Evolutionary conservation across 2,113 vertebrate species (phyloP).

Genomic region (Prunella fulvescens): DNA sequence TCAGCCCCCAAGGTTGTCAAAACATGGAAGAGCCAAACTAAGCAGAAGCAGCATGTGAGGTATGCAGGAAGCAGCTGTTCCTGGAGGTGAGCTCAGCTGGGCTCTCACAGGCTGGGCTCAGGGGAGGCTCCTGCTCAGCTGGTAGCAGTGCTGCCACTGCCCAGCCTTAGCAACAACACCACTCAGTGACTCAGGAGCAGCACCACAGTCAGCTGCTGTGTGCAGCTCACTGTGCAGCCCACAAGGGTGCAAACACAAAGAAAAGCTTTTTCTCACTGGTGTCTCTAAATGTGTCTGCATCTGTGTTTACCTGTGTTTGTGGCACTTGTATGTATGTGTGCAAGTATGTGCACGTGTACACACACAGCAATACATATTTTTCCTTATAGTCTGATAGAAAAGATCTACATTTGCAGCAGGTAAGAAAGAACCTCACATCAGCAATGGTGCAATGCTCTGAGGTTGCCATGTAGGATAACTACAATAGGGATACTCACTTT

Average conservation of each 20-base stretch:
- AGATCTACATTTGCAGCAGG: not conserved
- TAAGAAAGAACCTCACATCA: not conserved
- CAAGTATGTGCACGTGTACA: not conserved
- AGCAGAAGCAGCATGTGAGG: not conserved
- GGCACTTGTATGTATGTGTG: not conserved
- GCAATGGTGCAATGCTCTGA: not conserved
- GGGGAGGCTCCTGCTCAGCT: not conserved
- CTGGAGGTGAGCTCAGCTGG: not conserved
- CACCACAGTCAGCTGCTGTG: not conserved
- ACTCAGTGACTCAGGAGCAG: accelerated
- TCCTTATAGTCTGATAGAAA: not conserved
- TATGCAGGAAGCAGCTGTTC: not conserved
- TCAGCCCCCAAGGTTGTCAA: not conserved
- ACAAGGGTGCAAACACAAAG: accelerated
- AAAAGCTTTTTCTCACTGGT: not conserved
- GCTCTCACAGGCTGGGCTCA: not conserved
- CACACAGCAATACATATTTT: accelerated
- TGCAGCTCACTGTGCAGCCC: not conserved
- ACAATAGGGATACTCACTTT: conserved; percentile 78
- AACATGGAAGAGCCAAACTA: not conserved
- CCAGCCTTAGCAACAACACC: accelerated
- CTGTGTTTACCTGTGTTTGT: not conserved
- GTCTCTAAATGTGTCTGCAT: not conserved
- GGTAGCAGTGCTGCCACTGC: not conserved
- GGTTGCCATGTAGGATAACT: not conserved